phyloP scores from a whole-genome alignment of 1,140 invertebrate species.

The Drosophila oshimai region DNA sequence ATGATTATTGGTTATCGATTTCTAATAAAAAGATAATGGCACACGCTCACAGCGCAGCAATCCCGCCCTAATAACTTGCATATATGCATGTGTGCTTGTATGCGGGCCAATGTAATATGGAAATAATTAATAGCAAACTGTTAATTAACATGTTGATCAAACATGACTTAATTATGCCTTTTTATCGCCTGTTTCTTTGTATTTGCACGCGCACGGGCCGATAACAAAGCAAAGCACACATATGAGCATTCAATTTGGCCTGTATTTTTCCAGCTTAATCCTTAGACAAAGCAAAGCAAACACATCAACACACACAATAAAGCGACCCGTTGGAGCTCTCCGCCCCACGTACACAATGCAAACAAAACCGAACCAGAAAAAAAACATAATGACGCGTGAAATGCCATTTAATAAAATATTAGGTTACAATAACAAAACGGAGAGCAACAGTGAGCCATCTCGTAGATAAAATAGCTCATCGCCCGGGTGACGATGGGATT shows the following conservation, averaged over 20 bases:
- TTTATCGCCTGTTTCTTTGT: conserved; percentile 55
- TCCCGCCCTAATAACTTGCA: neutral
- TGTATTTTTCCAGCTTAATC: conserved; percentile 70
- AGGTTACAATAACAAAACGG: conserved; percentile 60
- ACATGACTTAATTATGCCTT: conserved; percentile 74
- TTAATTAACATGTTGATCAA: conserved; percentile 81
- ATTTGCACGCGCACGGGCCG: conserved; percentile 18
- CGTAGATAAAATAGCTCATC: conserved; percentile 58
- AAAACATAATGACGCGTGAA: conserved; percentile 63
- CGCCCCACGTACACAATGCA: conserved; percentile 7
- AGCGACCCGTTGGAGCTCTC: conserved; percentile 7
- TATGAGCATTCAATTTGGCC: conserved; percentile 58
- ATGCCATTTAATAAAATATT: conserved; percentile 74
- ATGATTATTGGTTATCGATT: conserved; percentile 52
- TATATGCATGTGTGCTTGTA: conserved; percentile 3
- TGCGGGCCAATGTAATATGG: conserved; percentile 52
- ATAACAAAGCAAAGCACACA: conserved; percentile 43
- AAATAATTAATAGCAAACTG: conserved; percentile 78
- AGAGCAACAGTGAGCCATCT: conserved; percentile 46
- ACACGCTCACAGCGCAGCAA: neutral
- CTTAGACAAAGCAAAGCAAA: conserved; percentile 63
- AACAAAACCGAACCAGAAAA: conserved; percentile 6
- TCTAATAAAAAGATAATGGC: conserved; percentile 58
- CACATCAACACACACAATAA: conserved; percentile 55
- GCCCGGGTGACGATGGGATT: conserved; percentile 47